Conservation (phyloP, 2,797 vertebrate genomes). For the Oreochromis grahami region DNA sequence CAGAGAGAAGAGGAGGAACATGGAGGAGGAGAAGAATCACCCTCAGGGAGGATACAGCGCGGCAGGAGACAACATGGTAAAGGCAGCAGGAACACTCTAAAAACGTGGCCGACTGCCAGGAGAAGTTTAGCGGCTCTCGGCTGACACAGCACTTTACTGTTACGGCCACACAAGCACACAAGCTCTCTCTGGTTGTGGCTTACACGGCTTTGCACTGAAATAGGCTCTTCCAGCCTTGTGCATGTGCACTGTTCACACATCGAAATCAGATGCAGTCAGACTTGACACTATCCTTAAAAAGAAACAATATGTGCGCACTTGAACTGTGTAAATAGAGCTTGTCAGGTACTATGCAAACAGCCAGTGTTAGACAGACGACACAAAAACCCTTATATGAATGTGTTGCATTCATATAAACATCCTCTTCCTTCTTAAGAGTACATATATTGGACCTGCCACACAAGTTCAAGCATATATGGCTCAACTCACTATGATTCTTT, state of each 20-base stretch:
- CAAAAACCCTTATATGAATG: background rate
- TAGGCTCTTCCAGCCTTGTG: slow-evolving; percentile 4
- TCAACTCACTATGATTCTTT: background rate
- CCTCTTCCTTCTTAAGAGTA: background rate
- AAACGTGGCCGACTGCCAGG: slow-evolving; percentile 50
- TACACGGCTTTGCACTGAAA: slow-evolving; percentile 21
- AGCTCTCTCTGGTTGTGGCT: slow-evolving; percentile 29
- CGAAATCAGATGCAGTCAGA: slow-evolving; percentile 20
- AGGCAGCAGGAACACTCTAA: slow-evolving; percentile 52
- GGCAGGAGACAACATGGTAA: slow-evolving; percentile 64
- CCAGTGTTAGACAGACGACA: slow-evolving; percentile 31
- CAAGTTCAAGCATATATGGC: background rate
- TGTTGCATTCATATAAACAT: background rate
- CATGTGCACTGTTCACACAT: slow-evolving; percentile 26
- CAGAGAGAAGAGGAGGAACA: slow-evolving; percentile 10
- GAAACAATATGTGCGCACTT: background rate
- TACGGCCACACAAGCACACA: slow-evolving; percentile 38
- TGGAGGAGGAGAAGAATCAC: slow-evolving; percentile 39
- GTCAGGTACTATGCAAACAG: slow-evolving; percentile 6
- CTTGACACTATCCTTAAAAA: slow-evolving; percentile 13
- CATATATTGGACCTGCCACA: background rate
- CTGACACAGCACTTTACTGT: slow-evolving; percentile 56
- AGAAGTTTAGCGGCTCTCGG: slow-evolving; percentile 44
- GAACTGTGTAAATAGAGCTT: slow-evolving; percentile 11
- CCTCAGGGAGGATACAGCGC: slow-evolving; percentile 50